Base-by-base conservation (phyloP, 2,888 invertebrate species). In the Tromatobia lineatoria region DNA sequence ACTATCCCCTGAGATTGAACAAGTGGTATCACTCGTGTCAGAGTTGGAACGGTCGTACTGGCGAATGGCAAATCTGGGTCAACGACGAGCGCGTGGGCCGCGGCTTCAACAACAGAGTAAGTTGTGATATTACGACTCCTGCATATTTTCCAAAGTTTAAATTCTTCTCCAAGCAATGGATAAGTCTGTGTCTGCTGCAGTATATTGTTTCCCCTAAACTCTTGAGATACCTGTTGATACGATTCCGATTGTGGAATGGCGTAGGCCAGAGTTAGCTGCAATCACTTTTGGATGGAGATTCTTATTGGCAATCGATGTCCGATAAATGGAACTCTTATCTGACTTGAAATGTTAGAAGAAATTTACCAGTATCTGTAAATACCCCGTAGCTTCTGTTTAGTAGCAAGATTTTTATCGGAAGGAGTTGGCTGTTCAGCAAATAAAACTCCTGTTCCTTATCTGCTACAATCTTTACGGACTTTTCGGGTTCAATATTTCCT, bases 21-120 rank as follows among this genome's bases (percentile, higher is more conserved):
- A 95, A 95, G 93, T 98, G 97, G 97, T 97, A 97, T 94, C 98
- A 98, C 93, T 96, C 97, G 71, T 98, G 98, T 91, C 96, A 97
- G 90, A 97, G 97, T 75, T 98, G 98, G 98, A 98, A 97, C 93
- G 97, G 97, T 20, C 96, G 96, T 92, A 97, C 97, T 8, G 98
- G 98, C 69, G 98, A 98, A 94, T 98, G 98, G 98, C 98, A 98
- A 94, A 96, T 97, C 88, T 98, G 98, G 97, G 96, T 98, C 85
- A 97, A 97, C 92, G 96, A 96, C 23, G 98, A 98, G 93, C 95
- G 98, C 87, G 97, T 98, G 71, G 97, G 97, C 87, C 95, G 98
- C 91, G 98, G 98, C 83, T 98, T 97, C 93, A 96, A 97, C 94
- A 98, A 98, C 93, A 95, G 97, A 94, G 98, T 98, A 94, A 96